These are phyloP conservation scores for Patagioenas fasciata DNA, from an alignment of 2,113 vertebrate species.

Conservation along the genomic window DNA sequence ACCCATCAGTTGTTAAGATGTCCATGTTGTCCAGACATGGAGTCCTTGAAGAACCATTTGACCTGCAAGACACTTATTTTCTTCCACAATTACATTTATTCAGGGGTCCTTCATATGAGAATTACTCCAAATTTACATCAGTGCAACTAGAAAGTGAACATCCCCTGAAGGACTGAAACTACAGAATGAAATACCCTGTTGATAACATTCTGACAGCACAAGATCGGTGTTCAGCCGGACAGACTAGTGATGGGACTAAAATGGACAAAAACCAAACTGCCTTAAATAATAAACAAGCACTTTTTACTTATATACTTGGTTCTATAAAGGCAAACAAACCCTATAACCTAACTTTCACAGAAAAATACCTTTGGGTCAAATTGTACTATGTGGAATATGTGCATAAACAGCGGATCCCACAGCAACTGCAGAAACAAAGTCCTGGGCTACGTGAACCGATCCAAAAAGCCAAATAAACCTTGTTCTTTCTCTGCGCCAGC, in stretches of 20 bases:
- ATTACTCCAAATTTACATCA: not conserved
- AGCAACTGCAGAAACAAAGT: not conserved
- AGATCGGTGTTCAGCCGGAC: not conserved
- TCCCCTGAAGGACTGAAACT: not conserved
- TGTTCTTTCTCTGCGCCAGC: not conserved
- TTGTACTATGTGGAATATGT: not conserved
- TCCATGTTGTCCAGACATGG: not conserved
- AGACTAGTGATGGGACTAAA: not conserved
- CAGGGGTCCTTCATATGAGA: not conserved
- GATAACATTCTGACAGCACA: not conserved
- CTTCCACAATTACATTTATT: not conserved
- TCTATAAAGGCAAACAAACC: not conserved
- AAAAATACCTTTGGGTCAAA: not conserved
- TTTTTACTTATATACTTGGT: not conserved
- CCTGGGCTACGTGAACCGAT: not conserved
- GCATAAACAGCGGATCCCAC: not conserved
- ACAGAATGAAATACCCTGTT: not conserved
- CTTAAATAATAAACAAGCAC: not conserved
- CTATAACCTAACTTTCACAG: not conserved
- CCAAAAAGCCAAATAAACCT: not conserved
- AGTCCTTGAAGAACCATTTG: not conserved
- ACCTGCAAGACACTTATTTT: not conserved
- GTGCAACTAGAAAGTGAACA: not conserved
- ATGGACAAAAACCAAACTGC: not conserved
- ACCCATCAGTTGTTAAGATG: not conserved